Conservation (phyloP, 2,113 vertebrate species). For the Sebastes schlegelii region DNA sequence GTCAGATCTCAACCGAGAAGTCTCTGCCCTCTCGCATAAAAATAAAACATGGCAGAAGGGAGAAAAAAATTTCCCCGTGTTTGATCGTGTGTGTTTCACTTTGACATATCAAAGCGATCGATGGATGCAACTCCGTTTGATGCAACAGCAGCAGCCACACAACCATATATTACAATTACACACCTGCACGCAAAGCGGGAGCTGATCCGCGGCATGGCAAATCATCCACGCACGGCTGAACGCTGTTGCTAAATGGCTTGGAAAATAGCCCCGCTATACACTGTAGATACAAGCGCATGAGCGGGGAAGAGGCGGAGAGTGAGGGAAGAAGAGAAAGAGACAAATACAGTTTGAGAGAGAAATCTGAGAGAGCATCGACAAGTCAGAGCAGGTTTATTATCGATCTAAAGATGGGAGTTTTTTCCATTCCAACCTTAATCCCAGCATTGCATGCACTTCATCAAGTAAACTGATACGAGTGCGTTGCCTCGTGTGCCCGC, state of each 20-base stretch:
- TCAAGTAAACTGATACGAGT: slow-evolving; percentile 30
- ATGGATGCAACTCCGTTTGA: slow-evolving; percentile 57
- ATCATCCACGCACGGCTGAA: slow-evolving; percentile 70
- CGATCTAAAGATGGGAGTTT: slow-evolving; percentile 43
- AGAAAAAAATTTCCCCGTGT: background rate
- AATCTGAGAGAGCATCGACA: slow-evolving; percentile 24
- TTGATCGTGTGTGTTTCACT: slow-evolving; percentile 39
- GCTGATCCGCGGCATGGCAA: slow-evolving; percentile 68
- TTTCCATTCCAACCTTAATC: slow-evolving; percentile 57
- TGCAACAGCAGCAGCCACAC: slow-evolving; percentile 57
- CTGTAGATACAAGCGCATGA: slow-evolving; percentile 34
- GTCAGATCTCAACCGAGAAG: background rate
- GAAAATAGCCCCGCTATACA: slow-evolving; percentile 72
- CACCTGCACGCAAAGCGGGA: slow-evolving; percentile 76
- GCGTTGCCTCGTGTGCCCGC: slow-evolving; percentile 18
- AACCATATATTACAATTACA: slow-evolving; percentile 72
- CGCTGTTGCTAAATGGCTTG: slow-evolving; percentile 72
- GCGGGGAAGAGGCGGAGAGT: slow-evolving; percentile 22
- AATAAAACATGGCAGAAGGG: slow-evolving; percentile 33
- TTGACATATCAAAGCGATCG: slow-evolving; percentile 57
- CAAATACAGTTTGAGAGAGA: background rate
- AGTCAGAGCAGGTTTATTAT: slow-evolving; percentile 55
- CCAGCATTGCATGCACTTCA: slow-evolving; percentile 32
- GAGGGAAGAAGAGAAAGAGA: slow-evolving; percentile 1
- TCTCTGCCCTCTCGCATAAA: background rate